Conservation (phyloP, 2,888 invertebrate genomes). For the Ecliptopera silaceata region DNA sequence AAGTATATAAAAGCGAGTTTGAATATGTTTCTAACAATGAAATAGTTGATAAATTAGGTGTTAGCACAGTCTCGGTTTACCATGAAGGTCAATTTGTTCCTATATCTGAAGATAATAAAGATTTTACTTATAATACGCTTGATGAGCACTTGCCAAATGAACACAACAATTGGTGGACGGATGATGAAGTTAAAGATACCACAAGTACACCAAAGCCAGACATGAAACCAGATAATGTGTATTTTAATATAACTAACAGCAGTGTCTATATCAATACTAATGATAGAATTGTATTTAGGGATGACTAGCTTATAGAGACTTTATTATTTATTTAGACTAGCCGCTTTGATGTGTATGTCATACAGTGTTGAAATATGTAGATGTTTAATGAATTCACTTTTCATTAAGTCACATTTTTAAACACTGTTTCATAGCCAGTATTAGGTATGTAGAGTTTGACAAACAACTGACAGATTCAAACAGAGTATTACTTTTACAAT, state of each 20-base stretch:
- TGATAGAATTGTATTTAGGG: slow-evolving; percentile 36
- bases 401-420: too few species aligned
- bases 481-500: too few species aligned
- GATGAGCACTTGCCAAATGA: slow-evolving; percentile 34
- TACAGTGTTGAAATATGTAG: too few species aligned
- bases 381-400: too few species aligned
- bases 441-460: too few species aligned
- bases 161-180: slow-evolving; percentile 52
- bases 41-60: not conserved
- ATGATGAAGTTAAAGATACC: slow-evolving; percentile 7
- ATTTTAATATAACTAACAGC: slow-evolving; percentile 46
- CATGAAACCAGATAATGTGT: slow-evolving; percentile 25
- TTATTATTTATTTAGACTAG: too few species aligned
- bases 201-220: slow-evolving; percentile 1
- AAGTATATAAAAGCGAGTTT: slow-evolving; percentile 44
- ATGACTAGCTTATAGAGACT: too few species aligned
- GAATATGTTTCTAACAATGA: slow-evolving; percentile 14
- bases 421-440: too few species aligned
- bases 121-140: slow-evolving; percentile 8
- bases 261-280: slow-evolving; percentile 40
- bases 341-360: too few species aligned
- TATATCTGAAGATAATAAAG: not conserved
- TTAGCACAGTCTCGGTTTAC: not conserved
- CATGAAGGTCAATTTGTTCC: slow-evolving; percentile 14
- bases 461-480: too few species aligned